Conservation (phyloP, 2,888 invertebrate genomes). For the Charanyca ferruginea region DNA sequence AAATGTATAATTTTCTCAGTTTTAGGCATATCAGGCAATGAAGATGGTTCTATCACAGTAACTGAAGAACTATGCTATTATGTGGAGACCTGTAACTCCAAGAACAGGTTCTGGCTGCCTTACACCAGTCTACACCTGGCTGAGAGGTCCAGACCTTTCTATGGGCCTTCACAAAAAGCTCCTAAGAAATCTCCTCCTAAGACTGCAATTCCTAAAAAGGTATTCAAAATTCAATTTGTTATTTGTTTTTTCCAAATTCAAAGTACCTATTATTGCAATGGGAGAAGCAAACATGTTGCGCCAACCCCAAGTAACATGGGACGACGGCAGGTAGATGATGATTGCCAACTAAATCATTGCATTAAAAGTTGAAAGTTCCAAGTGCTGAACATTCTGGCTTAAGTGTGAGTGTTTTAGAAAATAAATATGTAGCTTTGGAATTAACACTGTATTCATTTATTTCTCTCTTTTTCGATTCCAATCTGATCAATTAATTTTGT, state of each 20-base stretch:
- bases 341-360: no score
- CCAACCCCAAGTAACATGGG: no score
- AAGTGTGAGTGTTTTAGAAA: no score
- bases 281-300: no score
- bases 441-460: no score
- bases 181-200: conserved; percentile 67
- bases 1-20: conserved; percentile 66
- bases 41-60: conserved; percentile 75
- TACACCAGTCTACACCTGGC: conserved; percentile 84
- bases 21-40: conserved; percentile 80
- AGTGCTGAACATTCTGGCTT: no score
- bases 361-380: no score
- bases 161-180: conserved; percentile 75
- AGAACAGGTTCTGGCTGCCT: conserved; percentile 82
- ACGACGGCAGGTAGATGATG: no score
- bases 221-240: no score
- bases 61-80: conserved; percentile 84
- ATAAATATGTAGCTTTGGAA: no score
- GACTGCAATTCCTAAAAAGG: conserved; percentile 75
- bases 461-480: no score
- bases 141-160: conserved; percentile 84
- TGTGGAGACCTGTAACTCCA: conserved; percentile 80
- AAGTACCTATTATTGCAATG: no score
- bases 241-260: neutral
- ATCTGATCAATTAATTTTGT: conserved; percentile 24